Conservation (phyloP, 2,113 vertebrate genomes). For the Cynocephalus volans region DNA sequence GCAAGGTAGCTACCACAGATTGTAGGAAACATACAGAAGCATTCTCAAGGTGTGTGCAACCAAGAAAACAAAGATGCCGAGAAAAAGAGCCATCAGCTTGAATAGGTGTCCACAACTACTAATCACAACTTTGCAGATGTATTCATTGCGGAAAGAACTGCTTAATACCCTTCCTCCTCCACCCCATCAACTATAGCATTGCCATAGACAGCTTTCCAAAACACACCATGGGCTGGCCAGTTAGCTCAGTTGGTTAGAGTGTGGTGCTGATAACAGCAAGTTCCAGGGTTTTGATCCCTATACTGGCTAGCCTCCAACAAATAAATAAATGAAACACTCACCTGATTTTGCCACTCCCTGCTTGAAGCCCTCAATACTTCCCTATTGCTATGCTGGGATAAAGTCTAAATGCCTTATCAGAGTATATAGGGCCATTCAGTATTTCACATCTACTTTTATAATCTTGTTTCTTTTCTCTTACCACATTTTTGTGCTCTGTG, state of each 20-base stretch:
- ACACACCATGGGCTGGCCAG: not conserved
- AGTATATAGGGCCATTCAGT: not conserved
- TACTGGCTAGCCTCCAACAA: too few species aligned
- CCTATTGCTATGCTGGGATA: conserved; percentile 23
- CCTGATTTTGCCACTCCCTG: not conserved
- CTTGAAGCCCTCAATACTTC: not conserved
- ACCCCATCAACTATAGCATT: fast-evolving
- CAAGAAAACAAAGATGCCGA: not conserved
- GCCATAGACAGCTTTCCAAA: conserved; percentile 11
- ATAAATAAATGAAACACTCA: not conserved
- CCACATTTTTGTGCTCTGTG: not conserved
- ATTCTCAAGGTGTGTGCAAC: not conserved
- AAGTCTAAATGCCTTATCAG: conserved; percentile 59
- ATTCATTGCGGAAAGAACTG: not conserved
- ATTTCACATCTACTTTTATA: conserved; percentile 29
- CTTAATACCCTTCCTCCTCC: not conserved
- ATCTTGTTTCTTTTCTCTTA: not conserved
- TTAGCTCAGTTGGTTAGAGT: too few species aligned
- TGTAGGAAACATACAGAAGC: not conserved
- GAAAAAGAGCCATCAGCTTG: not conserved
- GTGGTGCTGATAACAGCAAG: too few species aligned
- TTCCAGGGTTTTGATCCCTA: too few species aligned
- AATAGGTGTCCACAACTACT: not conserved
- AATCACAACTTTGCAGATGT: not conserved
- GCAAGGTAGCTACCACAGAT: not conserved